These are phyloP conservation scores for Clanis bilineata DNA, from an alignment of 2,888 invertebrate species.

Conservation along the genomic window DNA sequence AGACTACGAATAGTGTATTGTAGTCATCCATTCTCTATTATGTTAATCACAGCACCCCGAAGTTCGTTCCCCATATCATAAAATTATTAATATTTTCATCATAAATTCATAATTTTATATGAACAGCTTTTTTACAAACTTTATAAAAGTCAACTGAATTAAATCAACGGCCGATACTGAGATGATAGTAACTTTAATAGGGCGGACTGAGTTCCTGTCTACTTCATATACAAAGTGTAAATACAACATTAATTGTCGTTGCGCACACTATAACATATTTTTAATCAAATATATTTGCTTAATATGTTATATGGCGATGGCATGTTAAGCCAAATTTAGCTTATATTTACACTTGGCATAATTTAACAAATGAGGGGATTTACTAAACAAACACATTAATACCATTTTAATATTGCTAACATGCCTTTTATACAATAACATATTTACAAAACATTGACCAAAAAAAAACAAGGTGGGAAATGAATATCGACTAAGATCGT, in stretches of 20 bases:
- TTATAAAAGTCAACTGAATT: neutral
- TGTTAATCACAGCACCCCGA: neutral
- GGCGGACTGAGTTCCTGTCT: constrained; percentile 13
- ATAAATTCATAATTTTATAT: neutral
- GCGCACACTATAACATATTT: constrained; percentile 2
- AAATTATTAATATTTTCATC: neutral
- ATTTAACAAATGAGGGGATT: neutral
- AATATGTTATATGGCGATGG: constrained; percentile 9
- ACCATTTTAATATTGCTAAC: constrained; percentile 7
- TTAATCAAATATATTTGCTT: constrained; percentile 1
- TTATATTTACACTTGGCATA: constrained; percentile 10
- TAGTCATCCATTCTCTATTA: neutral
- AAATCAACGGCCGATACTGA: neutral
- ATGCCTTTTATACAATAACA: constrained; percentile 6
- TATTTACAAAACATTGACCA: constrained; percentile 10
- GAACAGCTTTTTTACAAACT: neutral
- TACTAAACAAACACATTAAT: neutral
- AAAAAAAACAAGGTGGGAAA: neutral
- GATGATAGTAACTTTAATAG: constrained; percentile 9
- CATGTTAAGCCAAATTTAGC: neutral
- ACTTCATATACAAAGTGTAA: constrained; percentile 11
- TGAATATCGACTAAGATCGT: neutral
- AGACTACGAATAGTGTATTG: neutral
- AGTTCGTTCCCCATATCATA: neutral
- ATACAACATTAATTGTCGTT: neutral